Evolutionary conservation across 2,113 vertebrate genomes (phyloP), one percentile per base, ranked within the genome.

Genomic region (Dasyornis broadbenti): DNA sequence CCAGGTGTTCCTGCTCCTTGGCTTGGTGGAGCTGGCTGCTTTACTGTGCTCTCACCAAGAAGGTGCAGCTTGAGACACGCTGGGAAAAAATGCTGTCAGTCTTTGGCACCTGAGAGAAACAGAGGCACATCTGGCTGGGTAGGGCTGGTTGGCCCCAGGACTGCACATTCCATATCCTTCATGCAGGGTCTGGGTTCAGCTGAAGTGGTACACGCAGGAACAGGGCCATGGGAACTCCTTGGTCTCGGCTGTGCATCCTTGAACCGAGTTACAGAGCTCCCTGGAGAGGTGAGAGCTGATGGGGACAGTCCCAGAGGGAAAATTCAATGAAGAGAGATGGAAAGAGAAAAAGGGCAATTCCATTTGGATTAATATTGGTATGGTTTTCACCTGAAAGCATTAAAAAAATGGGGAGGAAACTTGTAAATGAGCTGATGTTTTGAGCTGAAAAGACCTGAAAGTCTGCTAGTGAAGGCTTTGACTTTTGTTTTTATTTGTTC

Each of bases 371-470:
- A 94, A 81, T 83, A 61, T 33, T 59, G 54, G 21, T 92, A 93
- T 89, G 60, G 20, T 82, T 96, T 92, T 86, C 76, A 75, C 50
- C 60, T 66, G 82, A 89, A 94, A 90, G 56, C 26, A 56, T 85
- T 49, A 69, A 65, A 68, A 76, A 57, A 49, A 69, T 64, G 21
- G 65, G 60, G 57, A 86, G n/a, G 57, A 89, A 69, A 71, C 45
- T 89, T 76, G 65, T 70, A 76, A 86, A 91, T 68, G 35, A 75
- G 39, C 63, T 63, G 11, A 73, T 12, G n/a, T 75, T 95, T 72
- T 76, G 52, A 91, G 65, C 63, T 92, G 95, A 94, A 94, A 94
- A 86, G 86, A 91, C 64, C 64, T 28, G 86, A 66, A 92, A 91
- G 44, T 91, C 78, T 84, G n/a, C 44, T 60, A 57, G 49, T 71